A percentile compares a stretch with the other conserved stretches of the same genome.
Evolutionary conservation across 2,888 invertebrate species (phyloP).

Genomic region (Phaonia tiefii): DNA sequence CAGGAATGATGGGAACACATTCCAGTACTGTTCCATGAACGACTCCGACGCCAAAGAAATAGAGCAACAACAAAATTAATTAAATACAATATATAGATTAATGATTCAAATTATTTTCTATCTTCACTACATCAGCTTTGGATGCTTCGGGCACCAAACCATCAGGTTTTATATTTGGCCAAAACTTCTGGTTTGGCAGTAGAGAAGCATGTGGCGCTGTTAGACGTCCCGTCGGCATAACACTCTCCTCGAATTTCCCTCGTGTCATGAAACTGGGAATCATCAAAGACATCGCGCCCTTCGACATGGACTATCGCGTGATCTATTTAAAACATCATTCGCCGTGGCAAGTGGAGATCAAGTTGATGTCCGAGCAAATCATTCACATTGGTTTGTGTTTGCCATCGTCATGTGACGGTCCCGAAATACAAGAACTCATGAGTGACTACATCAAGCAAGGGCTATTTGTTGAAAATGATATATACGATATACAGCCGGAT

Average conservation of each 20-base stretch:
- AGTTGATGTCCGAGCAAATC: constrained; percentile 80
- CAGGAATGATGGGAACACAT: no score
- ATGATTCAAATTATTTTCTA: neutral
- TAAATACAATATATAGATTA: neutral
- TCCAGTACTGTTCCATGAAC: no score
- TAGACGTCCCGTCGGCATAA: constrained; percentile 76
- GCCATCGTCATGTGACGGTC: constrained; percentile 80
- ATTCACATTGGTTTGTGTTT: constrained; percentile 82
- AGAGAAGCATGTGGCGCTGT: constrained; percentile 81
- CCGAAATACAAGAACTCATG: constrained; percentile 78
- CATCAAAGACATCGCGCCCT: constrained; percentile 78
- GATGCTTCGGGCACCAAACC: constrained; percentile 83
- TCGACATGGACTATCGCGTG: constrained; percentile 80
- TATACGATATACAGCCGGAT: constrained; percentile 78
- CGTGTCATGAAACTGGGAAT: constrained; percentile 79
- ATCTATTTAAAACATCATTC: constrained; percentile 80
- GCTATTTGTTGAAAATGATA: constrained; percentile 76
- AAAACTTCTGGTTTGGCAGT: constrained; percentile 84
- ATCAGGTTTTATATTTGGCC: constrained; percentile 83
- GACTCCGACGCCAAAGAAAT: no score
- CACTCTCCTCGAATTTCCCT: constrained; percentile 77
- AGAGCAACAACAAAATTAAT: no score
- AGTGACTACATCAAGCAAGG: constrained; percentile 75
- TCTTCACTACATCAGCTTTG: constrained; percentile 78
- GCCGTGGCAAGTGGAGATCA: constrained; percentile 80